Evolutionary conservation across 2,797 vertebrate genomes (phyloP), one percentile per base, ranked within the genome.

Genomic region (Microctenopoma steveboyesi): DNA sequence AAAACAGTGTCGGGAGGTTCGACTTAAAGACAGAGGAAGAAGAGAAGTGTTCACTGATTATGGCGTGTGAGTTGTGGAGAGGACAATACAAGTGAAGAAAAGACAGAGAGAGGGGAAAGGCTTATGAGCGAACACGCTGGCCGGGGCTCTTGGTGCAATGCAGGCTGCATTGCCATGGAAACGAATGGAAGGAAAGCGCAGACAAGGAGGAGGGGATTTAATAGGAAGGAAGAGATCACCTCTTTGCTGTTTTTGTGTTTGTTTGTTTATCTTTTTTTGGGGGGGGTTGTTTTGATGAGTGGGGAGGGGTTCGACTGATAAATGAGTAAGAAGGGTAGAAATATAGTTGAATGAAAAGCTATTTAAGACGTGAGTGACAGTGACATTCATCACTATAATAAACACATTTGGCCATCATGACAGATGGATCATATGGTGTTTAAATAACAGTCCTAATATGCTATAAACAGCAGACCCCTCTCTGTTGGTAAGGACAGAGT

Each of bases 101-200:
- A 66, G 65, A 83, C 78, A 71, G 64, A 72, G 58, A 75, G 50
- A 83, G 79, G 74, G 78, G 75, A 86, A 88, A 81, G 81, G 84
- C 89, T 88, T 76, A 72, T 69, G 85, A 88, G 69, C 45, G 83
- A 91, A 85, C 83, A 78, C 74, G 83, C 86, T 77, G 77, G 81
- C 86, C 79, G 79, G 91, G 92, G 92, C 91, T 93, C 92, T 94
- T 95, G 92, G 91, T 94, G 95, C 95, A 95, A 93, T 95, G 95
- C 95, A 94, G 94, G 94, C 87, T 76, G 91, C 86, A 95, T 96
- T 94, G 86, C 95, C 94, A 94, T 96, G 94, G 95, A 94, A 95
- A 96, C 95, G 65, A 87, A 86, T 80, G 77, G 89, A 91, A 88
- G 83, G 89, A 86, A 81, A 79, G 86, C 60, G 64, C 85, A 85